Evolutionary conservation across 2,113 vertebrate genomes (phyloP), one percentile per base, ranked within the genome.

Genomic region (Glaucomys volans): DNA sequence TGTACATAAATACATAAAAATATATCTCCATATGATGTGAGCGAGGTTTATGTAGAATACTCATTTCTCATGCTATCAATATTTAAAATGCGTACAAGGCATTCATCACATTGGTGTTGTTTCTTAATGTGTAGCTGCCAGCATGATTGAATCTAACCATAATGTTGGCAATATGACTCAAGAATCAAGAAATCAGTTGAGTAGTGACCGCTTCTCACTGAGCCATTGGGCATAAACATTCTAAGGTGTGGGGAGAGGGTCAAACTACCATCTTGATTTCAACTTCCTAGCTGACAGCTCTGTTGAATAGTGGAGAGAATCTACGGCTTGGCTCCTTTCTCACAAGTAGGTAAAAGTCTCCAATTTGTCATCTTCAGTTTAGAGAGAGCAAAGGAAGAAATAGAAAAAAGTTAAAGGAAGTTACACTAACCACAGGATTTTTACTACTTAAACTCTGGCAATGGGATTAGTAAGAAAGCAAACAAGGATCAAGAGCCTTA

Each of bases 371-470:
- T 18, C 54, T 84, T 87, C 14, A 54, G 59, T 87, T 75, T 8
- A 42, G 59, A 88, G 44, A 79, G 9, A 86, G 26, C 40, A 64
- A 91, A 95, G 72, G 30, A 35, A 95, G 40, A 82, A 66, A 75
- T 3, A 28, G 44, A n/a, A 94, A 67, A 30, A 95, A 83, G 24
- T 32, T 52, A 59, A 94, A 28, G 40, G 40, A 47, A 66, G 22
- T 47, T 62, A 32, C 26, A 16, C 13, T 28, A 59, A 52, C 69
- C 54, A 87, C 54, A 74, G 57, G 30, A 59, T 5, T 90, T 94
- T 94, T 76, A 90, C 80, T 87, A 64, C 72, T 80, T 76, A 85
- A 88, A 52, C 37, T 77, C 96, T 83, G 54, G 26, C 44, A 40
- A 9, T 94, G 24, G 62, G n/a, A 59, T 80, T 71, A 72, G 35